Percentiles rank a stretch among this genome's conserved stretches.
Conservation (phyloP, 2,888 invertebrate species). For the Nymphalis urticae region DNA sequence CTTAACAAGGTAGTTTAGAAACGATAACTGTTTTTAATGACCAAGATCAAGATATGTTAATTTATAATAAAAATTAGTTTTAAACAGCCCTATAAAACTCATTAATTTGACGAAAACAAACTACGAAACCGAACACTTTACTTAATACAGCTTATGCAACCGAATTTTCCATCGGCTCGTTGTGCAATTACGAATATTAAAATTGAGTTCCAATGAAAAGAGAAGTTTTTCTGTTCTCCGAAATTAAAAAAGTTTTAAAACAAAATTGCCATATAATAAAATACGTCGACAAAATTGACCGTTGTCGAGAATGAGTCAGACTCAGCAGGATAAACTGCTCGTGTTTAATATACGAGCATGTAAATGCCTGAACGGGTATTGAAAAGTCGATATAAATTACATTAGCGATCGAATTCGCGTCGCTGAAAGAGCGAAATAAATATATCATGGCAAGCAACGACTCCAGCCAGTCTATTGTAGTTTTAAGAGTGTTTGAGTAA, state of each 20-base stretch:
- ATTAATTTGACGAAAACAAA: conserved; percentile 19
- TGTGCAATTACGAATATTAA: conserved; percentile 31
- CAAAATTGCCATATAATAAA: conserved; percentile 35
- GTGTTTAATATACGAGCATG: conserved; percentile 40
- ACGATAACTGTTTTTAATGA: conserved; percentile 9
- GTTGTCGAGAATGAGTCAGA: conserved; percentile 36
- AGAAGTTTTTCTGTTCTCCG: conserved; percentile 17
- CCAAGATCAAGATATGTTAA: conserved; percentile 17
- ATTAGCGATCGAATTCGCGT: conserved; percentile 36
- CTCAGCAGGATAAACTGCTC: conserved; percentile 37
- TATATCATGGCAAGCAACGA: conserved; percentile 27
- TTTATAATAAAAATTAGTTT: conserved; percentile 11
- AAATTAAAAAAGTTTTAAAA: conserved; percentile 29
- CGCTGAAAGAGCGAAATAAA: conserved; percentile 29
- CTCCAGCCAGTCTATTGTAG: conserved; percentile 21
- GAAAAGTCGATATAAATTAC: conserved; percentile 41
- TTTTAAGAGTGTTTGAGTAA: conserved; percentile 1
- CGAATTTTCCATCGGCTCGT: conserved; percentile 18
- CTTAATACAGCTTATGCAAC: conserved; percentile 20
- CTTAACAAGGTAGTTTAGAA: not conserved
- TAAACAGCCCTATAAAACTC: conserved; percentile 25
- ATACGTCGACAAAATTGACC: conserved; percentile 32
- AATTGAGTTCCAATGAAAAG: conserved; percentile 13
- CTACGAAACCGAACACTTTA: conserved; percentile 18
- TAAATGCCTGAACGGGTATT: conserved; percentile 40